Percentiles rank a stretch among this genome's conserved stretches.
phyloP scores from a whole-genome alignment of 2,888 invertebrate species.

The Pinctada fucata region DNA sequence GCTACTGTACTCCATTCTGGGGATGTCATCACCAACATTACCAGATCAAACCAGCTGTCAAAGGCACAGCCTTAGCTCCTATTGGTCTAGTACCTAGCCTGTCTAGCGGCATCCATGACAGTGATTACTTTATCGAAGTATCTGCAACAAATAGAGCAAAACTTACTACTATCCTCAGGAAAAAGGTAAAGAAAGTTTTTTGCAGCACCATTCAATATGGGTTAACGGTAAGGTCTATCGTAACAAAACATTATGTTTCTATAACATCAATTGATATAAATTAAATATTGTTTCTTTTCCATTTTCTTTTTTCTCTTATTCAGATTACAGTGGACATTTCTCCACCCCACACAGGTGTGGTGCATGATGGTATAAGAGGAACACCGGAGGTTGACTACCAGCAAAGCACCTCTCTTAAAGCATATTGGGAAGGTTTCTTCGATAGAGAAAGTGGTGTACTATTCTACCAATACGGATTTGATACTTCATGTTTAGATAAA shows the following conservation, averaged over 20 bases:
- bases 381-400: slow-evolving; percentile 60
- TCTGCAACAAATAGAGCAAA: slow-evolving; percentile 56
- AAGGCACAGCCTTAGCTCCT: background rate
- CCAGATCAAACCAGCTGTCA: slow-evolving; percentile 40
- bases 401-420: slow-evolving; percentile 40
- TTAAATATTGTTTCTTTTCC: too few species aligned
- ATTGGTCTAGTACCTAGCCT: slow-evolving; percentile 43
- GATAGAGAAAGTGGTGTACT: slow-evolving; percentile 59
- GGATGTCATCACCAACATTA: slow-evolving; percentile 59
- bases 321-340: slow-evolving; percentile 64
- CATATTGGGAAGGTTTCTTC: slow-evolving; percentile 62
- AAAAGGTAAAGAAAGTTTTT: slow-evolving; percentile 44
- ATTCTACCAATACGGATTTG: slow-evolving; percentile 53
- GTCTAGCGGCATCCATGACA: slow-evolving; percentile 53
- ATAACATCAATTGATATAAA: too few species aligned
- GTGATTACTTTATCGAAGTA: slow-evolving; percentile 58
- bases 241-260: too few species aligned
- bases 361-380: slow-evolving; percentile 56
- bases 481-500: slow-evolving; percentile 29
- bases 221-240: too few species aligned
- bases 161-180: slow-evolving; percentile 42
- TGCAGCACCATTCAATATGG: too few species aligned
- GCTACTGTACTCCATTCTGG: slow-evolving; percentile 54
- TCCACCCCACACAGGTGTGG: slow-evolving; percentile 58
- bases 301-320: background rate